phyloP scores from a whole-genome alignment of 64 coral and sea anemone species.

The Porites lutea region DNA sequence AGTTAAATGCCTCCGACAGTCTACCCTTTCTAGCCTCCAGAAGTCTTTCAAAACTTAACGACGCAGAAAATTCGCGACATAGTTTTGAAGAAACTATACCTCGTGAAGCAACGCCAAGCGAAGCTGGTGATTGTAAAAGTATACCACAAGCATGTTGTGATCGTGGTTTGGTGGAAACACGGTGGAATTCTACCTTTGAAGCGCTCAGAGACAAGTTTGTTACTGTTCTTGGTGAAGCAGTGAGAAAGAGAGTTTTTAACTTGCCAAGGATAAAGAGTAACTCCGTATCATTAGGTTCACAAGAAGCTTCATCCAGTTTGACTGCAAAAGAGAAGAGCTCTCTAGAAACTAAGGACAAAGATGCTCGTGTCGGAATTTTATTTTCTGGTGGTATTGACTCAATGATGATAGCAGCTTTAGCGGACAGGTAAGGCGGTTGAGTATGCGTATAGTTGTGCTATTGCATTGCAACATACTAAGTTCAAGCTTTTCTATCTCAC shows the following conservation, averaged over 20 bases:
- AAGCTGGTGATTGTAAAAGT: neutral
- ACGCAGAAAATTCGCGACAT: neutral
- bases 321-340: neutral
- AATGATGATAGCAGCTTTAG: slow-evolving; percentile 90
- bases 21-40: neutral
- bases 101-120: neutral
- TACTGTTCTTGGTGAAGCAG: slow-evolving; percentile 75
- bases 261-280: slow-evolving; percentile 61
- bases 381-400: slow-evolving; percentile 98
- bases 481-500: too few species aligned
- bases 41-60: neutral
- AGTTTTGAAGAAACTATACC: neutral
- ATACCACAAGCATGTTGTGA: neutral
- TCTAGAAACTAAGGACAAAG: neutral
- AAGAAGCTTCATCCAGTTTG: neutral
- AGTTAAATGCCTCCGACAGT: neutral
- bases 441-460: too few species aligned
- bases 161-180: neutral
- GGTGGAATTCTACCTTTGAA: neutral
- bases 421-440: slow-evolving; percentile 77
- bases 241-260: slow-evolving; percentile 86
- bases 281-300: neutral
- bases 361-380: slow-evolving; percentile 76
- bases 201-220: slow-evolving; percentile 50
- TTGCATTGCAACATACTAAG: too few species aligned